A percentile compares a stretch with the other conserved stretches of the same genome.
Evolutionary conservation across 2,113 vertebrate genomes (phyloP).

Genomic region (Eulemur rufifrons): DNA sequence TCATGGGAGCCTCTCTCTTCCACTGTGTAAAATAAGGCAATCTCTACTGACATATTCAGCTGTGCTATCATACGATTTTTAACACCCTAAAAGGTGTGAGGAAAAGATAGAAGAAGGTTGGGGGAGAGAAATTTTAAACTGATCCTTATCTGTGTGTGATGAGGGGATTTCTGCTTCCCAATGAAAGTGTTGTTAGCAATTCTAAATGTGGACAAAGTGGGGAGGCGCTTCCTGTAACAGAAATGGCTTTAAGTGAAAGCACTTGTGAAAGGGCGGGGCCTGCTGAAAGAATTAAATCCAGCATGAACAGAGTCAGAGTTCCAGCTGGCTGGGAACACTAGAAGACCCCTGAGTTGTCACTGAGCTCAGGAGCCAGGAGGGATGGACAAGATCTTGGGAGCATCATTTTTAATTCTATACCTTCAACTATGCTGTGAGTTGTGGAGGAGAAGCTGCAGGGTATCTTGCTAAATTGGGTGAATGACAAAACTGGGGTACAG

Average conservation of each 20-base stretch:
- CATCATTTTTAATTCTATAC: not conserved
- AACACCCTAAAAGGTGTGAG: not conserved
- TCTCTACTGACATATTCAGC: not conserved
- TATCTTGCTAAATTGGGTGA: not conserved
- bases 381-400: constrained; percentile 21
- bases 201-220: not conserved
- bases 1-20: not conserved
- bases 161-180: not conserved
- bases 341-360: not conserved
- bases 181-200: not conserved
- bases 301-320: not conserved
- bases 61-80: not conserved
- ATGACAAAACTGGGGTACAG: not conserved
- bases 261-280: not conserved
- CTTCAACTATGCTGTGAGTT: constrained; percentile 51
- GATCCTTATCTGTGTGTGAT: not conserved
- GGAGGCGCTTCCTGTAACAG: not conserved
- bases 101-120: not conserved
- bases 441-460: not conserved
- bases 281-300: not conserved
- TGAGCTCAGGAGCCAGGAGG: not conserved
- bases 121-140: not conserved
- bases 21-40: not conserved
- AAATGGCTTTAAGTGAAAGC: not conserved
- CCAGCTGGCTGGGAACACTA: not conserved